Evolutionary conservation across 2,113 vertebrate genomes (phyloP).

Genomic region (Rhipidura dahli): DNA sequence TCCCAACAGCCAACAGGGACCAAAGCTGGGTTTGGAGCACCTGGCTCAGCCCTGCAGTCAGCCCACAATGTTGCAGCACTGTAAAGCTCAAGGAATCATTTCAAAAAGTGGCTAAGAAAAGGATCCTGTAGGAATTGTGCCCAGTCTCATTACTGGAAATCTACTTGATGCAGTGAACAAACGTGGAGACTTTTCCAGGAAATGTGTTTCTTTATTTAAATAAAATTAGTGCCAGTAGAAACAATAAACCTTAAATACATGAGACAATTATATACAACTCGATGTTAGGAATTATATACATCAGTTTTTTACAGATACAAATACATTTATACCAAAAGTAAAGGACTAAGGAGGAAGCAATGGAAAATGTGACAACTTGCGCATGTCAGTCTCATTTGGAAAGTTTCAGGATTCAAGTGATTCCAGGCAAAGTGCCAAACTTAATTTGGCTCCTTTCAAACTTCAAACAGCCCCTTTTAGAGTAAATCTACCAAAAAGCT

Average conservation of each 20-base stretch:
- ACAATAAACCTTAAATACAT: constrained; percentile 74
- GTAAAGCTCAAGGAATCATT: neutral
- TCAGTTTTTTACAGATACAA: constrained; percentile 55
- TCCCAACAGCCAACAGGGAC: rapidly evolving
- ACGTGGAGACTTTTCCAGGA: constrained; percentile 21
- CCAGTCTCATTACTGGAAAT: neutral
- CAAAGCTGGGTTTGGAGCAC: neutral
- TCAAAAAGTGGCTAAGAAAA: neutral
- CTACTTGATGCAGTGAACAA: neutral
- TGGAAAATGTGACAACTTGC: constrained; percentile 77
- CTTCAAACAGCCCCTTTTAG: constrained; percentile 70
- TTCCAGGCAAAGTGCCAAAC: constrained; percentile 81
- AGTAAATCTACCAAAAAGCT: constrained; percentile 70
- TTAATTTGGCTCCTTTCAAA: constrained; percentile 75
- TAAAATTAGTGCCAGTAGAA: constrained; percentile 75
- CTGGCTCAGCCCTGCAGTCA: neutral
- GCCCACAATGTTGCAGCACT: rapidly evolving
- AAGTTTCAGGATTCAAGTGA: constrained; percentile 84
- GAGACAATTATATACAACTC: constrained; percentile 75
- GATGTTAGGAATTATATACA: constrained; percentile 69
- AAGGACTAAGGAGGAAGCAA: constrained; percentile 60
- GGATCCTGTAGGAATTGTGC: neutral
- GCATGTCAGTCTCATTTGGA: constrained; percentile 71
- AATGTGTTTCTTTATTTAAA: constrained; percentile 79
- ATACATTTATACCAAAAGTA: constrained; percentile 61